Percentiles rank a stretch among this genome's conserved stretches.
These are phyloP conservation scores for Sibirionetta formosa DNA, from an alignment of 2,797 vertebrate species.

Conservation along the genomic window DNA sequence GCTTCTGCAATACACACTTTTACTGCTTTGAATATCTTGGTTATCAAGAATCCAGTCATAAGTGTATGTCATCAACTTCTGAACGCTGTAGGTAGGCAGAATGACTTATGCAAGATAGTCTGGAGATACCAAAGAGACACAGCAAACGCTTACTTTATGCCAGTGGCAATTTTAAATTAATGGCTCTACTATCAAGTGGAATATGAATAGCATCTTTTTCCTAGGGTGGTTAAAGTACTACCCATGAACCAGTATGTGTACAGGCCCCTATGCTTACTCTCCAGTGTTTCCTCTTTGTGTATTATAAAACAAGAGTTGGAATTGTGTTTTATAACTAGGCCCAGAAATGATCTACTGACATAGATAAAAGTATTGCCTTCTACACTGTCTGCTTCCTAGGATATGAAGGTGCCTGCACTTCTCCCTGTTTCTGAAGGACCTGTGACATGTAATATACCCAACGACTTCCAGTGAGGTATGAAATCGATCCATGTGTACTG, in stretches of 20 bases:
- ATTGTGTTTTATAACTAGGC: not conserved
- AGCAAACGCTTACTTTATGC: not conserved
- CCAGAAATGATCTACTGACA: not conserved
- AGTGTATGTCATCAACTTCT: not conserved
- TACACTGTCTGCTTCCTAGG: not conserved
- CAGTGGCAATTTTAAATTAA: not conserved
- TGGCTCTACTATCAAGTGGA: not conserved
- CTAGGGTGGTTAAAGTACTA: not conserved
- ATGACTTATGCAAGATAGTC: not conserved
- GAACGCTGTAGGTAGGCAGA: not conserved
- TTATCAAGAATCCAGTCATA: not conserved
- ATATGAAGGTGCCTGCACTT: not conserved
- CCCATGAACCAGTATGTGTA: not conserved
- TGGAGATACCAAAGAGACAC: not conserved
- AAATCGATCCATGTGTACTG: not conserved
- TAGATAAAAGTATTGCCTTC: not conserved
- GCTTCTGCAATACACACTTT: not conserved
- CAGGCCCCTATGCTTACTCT: not conserved
- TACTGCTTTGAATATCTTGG: not conserved
- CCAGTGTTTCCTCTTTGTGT: accelerated
- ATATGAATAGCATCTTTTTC: not conserved
- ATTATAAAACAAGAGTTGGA: not conserved
- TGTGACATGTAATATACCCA: not conserved
- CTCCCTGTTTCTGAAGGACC: not conserved
- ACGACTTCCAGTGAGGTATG: not conserved